Conservation (phyloP, 2,888 invertebrate species). For the Catocala fraxini region DNA sequence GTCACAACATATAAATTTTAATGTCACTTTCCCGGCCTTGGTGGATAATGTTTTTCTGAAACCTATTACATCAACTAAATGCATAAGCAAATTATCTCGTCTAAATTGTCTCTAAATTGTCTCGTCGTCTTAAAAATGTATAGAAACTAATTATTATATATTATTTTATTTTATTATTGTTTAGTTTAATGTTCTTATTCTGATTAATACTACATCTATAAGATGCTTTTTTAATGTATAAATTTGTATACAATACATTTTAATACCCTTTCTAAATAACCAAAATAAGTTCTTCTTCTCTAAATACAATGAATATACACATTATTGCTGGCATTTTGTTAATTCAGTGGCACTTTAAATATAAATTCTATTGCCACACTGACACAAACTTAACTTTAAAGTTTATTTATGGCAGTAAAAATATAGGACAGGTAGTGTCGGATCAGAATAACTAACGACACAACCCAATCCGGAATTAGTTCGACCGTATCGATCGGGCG, state of each 20-base stretch:
- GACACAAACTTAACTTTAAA: conserved; percentile 3
- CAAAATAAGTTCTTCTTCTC: too few relatives aligned
- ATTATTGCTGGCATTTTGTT: neutral
- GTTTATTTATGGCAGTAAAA: conserved; percentile 10
- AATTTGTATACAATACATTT: too few relatives aligned
- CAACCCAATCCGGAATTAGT: conserved; percentile 41
- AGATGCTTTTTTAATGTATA: too few relatives aligned
- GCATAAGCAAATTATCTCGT: neutral
- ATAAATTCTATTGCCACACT: neutral
- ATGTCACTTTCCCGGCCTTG: conserved; percentile 8
- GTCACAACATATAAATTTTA: conserved; percentile 19
- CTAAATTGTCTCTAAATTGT: too few relatives aligned
- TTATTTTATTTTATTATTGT: too few relatives aligned
- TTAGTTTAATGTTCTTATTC: too few relatives aligned
- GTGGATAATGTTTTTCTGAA: conserved; percentile 10
- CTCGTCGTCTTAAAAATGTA: too few relatives aligned
- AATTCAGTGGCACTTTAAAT: neutral
- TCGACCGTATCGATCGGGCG: conserved; percentile 46
- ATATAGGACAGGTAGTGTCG: conserved; percentile 14
- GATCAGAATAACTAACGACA: conserved; percentile 20
- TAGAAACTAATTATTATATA: too few relatives aligned
- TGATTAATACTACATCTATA: too few relatives aligned
- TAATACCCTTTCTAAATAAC: too few relatives aligned
- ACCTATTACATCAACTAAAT: neutral
- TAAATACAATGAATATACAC: neutral